Percentiles rank a stretch among this genome's conserved stretches.
These are phyloP conservation scores for Echinometra lucunter DNA, from an alignment of 53 echinoderm and acorn worm genomes.

Conservation along the genomic window DNA sequence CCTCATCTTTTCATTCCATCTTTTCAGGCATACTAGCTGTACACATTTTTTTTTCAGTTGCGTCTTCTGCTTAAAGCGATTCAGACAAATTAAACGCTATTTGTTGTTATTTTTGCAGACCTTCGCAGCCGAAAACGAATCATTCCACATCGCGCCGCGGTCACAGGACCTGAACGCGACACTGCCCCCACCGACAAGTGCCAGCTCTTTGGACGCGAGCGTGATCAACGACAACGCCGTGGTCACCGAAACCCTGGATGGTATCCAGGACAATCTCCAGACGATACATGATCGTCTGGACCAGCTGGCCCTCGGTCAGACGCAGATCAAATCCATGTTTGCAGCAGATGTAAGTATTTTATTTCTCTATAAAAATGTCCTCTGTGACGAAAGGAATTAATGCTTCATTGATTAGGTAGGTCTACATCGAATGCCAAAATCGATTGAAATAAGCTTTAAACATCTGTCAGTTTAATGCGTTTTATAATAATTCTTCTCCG, in stretches of 20 bases:
- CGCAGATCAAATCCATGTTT: conserved; percentile 19
- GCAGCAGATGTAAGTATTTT: conserved; percentile 44
- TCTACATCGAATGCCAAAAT: too few relatives aligned
- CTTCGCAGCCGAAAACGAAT: conserved; percentile 54
- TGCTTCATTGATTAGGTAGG: too few relatives aligned
- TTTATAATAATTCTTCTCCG: too few relatives aligned
- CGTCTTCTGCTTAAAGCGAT: too few relatives aligned
- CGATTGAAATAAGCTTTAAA: too few relatives aligned
- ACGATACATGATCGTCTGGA: conserved; percentile 60
- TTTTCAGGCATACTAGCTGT: too few relatives aligned
- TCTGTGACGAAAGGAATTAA: too few relatives aligned
- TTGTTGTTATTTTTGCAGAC: conserved; percentile 33
- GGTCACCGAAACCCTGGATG: conserved; percentile 63
- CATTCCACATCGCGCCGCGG: conserved; percentile 73
- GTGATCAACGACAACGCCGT: conserved; percentile 57
- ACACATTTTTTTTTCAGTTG: too few relatives aligned
- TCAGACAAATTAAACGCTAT: too few relatives aligned
- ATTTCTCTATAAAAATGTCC: too few relatives aligned
- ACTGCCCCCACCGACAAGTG: conserved; percentile 53
- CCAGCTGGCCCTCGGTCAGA: conserved; percentile 3
- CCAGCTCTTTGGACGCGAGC: conserved; percentile 52
- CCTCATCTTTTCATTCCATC: too few relatives aligned
- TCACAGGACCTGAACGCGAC: conserved; percentile 76
- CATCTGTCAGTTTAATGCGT: too few relatives aligned
- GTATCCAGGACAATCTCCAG: conserved; percentile 67